Percentiles rank a stretch among this genome's conserved stretches.
Conservation (phyloP, 2,888 invertebrate genomes). For the Seira ritae region DNA sequence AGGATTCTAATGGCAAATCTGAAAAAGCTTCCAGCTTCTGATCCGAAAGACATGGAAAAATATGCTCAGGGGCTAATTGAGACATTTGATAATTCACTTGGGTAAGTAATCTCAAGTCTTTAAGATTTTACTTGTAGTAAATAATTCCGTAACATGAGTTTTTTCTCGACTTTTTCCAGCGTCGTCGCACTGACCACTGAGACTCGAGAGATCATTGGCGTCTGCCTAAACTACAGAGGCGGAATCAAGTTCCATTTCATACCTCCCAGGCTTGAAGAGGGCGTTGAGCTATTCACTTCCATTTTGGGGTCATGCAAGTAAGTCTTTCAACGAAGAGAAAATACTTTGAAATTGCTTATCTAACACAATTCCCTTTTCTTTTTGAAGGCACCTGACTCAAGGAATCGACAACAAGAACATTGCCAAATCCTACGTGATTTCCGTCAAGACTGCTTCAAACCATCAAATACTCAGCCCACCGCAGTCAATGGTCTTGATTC, state of each 20-base stretch:
- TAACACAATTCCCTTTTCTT: slow-evolving; percentile 6
- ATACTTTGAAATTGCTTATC: not conserved
- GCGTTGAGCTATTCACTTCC: slow-evolving; percentile 25
- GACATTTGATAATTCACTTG: slow-evolving; percentile 35
- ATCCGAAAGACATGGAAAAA: slow-evolving; percentile 4
- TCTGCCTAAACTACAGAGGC: slow-evolving; percentile 42
- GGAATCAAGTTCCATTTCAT: slow-evolving; percentile 30
- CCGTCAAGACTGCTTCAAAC: slow-evolving; percentile 13
- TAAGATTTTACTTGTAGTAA: not conserved
- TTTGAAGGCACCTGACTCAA: slow-evolving; percentile 29
- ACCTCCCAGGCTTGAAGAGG: slow-evolving; percentile 31
- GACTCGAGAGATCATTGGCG: slow-evolving; percentile 34
- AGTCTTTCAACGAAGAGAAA: not conserved
- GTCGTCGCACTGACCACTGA: slow-evolving; percentile 28
- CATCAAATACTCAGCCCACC: slow-evolving; percentile 10
- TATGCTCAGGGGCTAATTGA: slow-evolving; percentile 24
- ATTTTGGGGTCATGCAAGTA: slow-evolving; percentile 41
- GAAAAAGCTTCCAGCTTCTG: not conserved
- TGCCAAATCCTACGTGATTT: slow-evolving; percentile 50
- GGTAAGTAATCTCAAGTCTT: slow-evolving; percentile 20
- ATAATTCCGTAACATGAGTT: no score
- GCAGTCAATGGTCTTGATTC: slow-evolving; percentile 16
- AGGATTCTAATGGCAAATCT: slow-evolving; percentile 25
- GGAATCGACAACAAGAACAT: slow-evolving; percentile 40
- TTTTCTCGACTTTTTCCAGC: no score